These are phyloP conservation scores for Champsocephalus esox DNA, from an alignment of 2,797 vertebrate genomes.

Conservation along the genomic window DNA sequence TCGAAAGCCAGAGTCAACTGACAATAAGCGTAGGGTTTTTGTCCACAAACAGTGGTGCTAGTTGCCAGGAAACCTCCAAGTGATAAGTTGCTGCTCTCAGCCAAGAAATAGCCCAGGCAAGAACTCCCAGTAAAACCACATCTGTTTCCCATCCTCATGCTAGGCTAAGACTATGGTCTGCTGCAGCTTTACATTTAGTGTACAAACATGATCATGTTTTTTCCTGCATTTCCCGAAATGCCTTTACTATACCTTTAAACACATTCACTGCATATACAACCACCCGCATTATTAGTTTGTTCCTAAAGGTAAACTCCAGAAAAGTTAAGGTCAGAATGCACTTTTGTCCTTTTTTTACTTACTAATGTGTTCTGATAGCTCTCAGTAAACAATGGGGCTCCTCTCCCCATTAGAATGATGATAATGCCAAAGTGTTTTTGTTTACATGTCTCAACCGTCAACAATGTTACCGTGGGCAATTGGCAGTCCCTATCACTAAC, in stretches of 20 bases:
- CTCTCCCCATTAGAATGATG: constrained; percentile 35
- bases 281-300: constrained; percentile 37
- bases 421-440: constrained; percentile 46
- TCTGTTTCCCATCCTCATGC: not conserved
- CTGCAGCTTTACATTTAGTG: not conserved
- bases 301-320: constrained; percentile 39
- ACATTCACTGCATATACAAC: constrained; percentile 20
- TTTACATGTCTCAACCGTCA: constrained; percentile 56
- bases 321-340: constrained; percentile 45
- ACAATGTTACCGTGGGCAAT: constrained; percentile 36
- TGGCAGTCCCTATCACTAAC: constrained; percentile 37
- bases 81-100: not conserved
- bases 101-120: not conserved
- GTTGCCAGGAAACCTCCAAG: constrained; percentile 4
- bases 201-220: too few relatives aligned
- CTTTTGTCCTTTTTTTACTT: constrained; percentile 35
- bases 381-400: constrained; percentile 31
- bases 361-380: constrained; percentile 30
- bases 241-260: not conserved
- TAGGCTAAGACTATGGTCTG: not conserved
- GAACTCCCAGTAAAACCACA: not conserved
- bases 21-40: not conserved
- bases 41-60: not conserved
- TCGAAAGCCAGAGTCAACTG: constrained; percentile 3
- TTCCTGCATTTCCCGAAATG: not conserved